Conservation (phyloP, 1,140 invertebrate species). For the Drosophila baimaii region DNA sequence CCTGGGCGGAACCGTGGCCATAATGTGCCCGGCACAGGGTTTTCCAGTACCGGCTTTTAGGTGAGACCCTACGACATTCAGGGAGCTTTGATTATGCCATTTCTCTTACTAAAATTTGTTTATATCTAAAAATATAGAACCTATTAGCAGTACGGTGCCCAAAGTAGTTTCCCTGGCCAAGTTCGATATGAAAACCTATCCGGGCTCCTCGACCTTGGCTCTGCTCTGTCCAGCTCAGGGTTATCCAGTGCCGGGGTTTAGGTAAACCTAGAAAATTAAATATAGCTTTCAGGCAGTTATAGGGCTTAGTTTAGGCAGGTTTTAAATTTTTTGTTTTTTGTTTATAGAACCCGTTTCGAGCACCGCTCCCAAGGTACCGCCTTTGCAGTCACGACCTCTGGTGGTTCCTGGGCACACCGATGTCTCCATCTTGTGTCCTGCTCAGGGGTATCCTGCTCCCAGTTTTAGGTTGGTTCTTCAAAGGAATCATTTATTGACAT, state of each 20-base stretch:
- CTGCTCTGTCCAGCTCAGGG: constrained; percentile 90
- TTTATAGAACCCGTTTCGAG: constrained; percentile 89
- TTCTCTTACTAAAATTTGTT: not conserved
- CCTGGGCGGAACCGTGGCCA: constrained; percentile 73
- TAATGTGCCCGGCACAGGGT: constrained; percentile 90
- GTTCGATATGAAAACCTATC: constrained; percentile 85
- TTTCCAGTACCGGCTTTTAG: constrained; percentile 88
- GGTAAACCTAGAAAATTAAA: constrained; percentile 83
- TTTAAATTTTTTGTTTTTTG: not conserved
- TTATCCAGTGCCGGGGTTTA: constrained; percentile 88
- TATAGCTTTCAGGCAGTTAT: constrained; percentile 41
- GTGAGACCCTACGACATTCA: constrained; percentile 82
- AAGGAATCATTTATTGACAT: not conserved
- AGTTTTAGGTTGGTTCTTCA: constrained; percentile 85
- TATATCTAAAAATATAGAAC: constrained; percentile 85
- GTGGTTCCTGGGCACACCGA: constrained; percentile 50
- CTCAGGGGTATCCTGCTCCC: constrained; percentile 88
- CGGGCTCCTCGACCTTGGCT: constrained; percentile 79
- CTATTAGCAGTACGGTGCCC: constrained; percentile 88
- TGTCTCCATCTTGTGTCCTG: constrained; percentile 87
- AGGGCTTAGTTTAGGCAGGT: not conserved
- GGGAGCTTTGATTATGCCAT: constrained; percentile 12
- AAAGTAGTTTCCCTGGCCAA: constrained; percentile 81
- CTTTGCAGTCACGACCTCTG: constrained; percentile 74
- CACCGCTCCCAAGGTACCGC: constrained; percentile 84